Evolutionary conservation across 2,888 invertebrate species (phyloP).

Genomic region (Antheraea assamensis): DNA sequence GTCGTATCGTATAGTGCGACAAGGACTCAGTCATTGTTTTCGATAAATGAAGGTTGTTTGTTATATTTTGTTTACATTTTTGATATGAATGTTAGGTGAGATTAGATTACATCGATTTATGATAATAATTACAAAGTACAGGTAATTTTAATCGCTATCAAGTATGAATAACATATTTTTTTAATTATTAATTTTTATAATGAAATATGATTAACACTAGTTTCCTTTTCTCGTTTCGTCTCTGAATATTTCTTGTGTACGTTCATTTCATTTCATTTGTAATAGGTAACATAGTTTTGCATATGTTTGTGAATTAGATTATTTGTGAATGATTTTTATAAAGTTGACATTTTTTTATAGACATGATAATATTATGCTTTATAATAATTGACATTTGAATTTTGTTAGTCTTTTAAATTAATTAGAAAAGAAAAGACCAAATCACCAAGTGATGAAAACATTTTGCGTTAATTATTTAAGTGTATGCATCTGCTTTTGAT

Average conservation of each 20-base stretch:
- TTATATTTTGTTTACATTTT: slow-evolving; percentile 69
- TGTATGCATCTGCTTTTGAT: slow-evolving; percentile 77
- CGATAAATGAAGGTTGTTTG: slow-evolving; percentile 46
- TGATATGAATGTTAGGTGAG: slow-evolving; percentile 66
- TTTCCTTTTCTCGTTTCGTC: slow-evolving; percentile 54
- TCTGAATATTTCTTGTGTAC: slow-evolving; percentile 39
- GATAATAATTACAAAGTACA: slow-evolving; percentile 77
- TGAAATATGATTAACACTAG: slow-evolving; percentile 64
- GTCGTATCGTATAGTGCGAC: slow-evolving; percentile 20
- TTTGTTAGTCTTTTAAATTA: slow-evolving; percentile 63
- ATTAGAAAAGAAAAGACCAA: slow-evolving; percentile 67
- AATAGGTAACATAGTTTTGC: slow-evolving; percentile 27
- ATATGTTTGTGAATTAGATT: slow-evolving; percentile 36
- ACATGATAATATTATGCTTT: slow-evolving; percentile 53
- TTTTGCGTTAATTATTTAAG: slow-evolving; percentile 63
- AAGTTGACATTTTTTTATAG: slow-evolving; percentile 40
- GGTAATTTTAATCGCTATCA: slow-evolving; percentile 63
- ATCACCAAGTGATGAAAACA: slow-evolving; percentile 77
- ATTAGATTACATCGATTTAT: slow-evolving; percentile 74
- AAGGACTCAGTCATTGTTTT: slow-evolving; percentile 15
- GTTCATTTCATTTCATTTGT: slow-evolving; percentile 37
- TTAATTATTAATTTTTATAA: slow-evolving; percentile 61
- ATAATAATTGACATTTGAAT: slow-evolving; percentile 65
- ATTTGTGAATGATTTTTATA: slow-evolving; percentile 45
- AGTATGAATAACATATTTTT: slow-evolving; percentile 67